These are phyloP conservation scores for Nycteola revayana DNA, from an alignment of 2,888 invertebrate genomes.

Conservation along the genomic window DNA sequence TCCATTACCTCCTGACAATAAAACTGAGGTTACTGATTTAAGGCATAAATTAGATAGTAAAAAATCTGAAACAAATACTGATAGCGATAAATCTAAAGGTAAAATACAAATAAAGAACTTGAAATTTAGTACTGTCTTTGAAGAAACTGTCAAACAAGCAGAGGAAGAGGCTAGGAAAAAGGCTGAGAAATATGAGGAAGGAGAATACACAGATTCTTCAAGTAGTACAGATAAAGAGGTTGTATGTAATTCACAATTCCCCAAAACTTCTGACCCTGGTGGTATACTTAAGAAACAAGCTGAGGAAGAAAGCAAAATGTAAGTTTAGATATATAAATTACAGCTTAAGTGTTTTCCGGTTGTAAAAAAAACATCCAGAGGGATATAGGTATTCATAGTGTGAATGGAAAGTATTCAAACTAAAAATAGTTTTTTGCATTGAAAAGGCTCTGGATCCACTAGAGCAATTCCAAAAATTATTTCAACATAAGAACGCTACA, in stretches of 20 bases:
- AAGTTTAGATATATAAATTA: slow-evolving; percentile 40
- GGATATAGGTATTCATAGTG: no score
- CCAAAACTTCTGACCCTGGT: slow-evolving; percentile 72
- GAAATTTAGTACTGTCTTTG: slow-evolving; percentile 85
- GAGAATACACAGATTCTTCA: slow-evolving; percentile 80
- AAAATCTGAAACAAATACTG: slow-evolving; percentile 42
- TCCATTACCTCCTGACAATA: slow-evolving; percentile 56
- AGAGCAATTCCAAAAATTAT: no score
- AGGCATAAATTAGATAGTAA: slow-evolving; percentile 53
- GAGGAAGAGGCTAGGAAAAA: slow-evolving; percentile 84
- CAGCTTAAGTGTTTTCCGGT: no score
- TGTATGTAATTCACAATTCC: slow-evolving; percentile 63
- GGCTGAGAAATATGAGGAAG: slow-evolving; percentile 84
- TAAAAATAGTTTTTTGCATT: no score
- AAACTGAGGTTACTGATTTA: slow-evolving; percentile 39
- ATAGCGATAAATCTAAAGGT: slow-evolving; percentile 66
- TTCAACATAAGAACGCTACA: no score
- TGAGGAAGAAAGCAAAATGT: slow-evolving; percentile 79
- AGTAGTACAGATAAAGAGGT: slow-evolving; percentile 62
- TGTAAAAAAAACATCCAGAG: no score
- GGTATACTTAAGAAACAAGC: slow-evolving; percentile 70
- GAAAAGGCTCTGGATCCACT: no score
- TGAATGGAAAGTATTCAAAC: no score
- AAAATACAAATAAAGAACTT: slow-evolving; percentile 87
- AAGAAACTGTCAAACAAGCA: slow-evolving; percentile 84